phyloP scores from a whole-genome alignment of 1,140 invertebrate species.

The Sitodiplosis mosellana region DNA sequence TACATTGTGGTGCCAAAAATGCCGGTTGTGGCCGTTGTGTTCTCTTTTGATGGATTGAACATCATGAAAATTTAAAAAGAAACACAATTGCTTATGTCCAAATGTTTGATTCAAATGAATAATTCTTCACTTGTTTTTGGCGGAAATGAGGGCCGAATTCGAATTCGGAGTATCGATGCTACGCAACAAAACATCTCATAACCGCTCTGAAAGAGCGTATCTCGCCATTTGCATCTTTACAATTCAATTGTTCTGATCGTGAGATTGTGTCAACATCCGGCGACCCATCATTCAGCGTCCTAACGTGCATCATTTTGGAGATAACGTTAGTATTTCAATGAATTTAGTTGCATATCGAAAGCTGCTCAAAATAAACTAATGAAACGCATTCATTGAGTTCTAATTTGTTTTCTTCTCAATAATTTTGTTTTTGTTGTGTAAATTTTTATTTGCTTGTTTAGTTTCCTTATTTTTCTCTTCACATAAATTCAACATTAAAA shows the following conservation, averaged over 20 bases:
- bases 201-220: conserved; percentile 75
- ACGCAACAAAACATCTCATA: conserved; percentile 39
- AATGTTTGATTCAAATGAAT: too few species aligned
- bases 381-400: too few species aligned
- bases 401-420: too few species aligned
- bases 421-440: too few species aligned
- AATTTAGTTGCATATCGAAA: background rate
- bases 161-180: conserved; percentile 51
- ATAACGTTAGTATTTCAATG: conserved; percentile 31
- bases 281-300: too few species aligned
- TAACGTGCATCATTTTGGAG: conserved; percentile 82
- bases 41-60: conserved; percentile 62
- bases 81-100: background rate
- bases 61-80: conserved; percentile 46
- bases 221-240: conserved; percentile 62
- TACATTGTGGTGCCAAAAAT: conserved; percentile 73
- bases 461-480: too few species aligned
- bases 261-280: conserved; percentile 71
- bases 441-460: too few species aligned
- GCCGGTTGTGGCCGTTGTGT: conserved; percentile 55
- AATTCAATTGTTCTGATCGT: conserved; percentile 51
- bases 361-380: too few species aligned
- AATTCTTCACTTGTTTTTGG: conserved; percentile 53
- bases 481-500: too few species aligned
- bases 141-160: conserved; percentile 67